phyloP scores from a whole-genome alignment of 1,140 invertebrate species.

The Drosophila setifemur region DNA sequence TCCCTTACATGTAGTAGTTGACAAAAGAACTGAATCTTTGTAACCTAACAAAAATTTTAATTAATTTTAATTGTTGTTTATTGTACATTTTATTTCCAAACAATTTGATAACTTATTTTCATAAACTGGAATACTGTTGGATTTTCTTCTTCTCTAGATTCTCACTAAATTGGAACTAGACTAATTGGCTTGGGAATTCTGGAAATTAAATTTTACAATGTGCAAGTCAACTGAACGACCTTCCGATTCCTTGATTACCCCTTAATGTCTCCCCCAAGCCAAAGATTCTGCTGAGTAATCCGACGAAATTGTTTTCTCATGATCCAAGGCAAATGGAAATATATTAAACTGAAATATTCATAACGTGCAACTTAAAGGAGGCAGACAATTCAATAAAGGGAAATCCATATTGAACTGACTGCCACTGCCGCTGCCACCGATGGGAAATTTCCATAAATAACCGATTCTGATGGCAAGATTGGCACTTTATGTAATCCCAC shows the following conservation, averaged over 20 bases:
- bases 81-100: too few relatives aligned
- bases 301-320: conserved; percentile 32
- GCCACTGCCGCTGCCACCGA: conserved; percentile 9
- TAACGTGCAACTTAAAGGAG: conserved; percentile 22
- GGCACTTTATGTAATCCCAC: conserved; percentile 41
- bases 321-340: conserved; percentile 5
- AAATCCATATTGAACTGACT: conserved; percentile 32
- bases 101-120: too few relatives aligned
- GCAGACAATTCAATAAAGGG: conserved; percentile 45
- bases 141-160: too few relatives aligned
- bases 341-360: conserved; percentile 43
- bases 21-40: too few relatives aligned
- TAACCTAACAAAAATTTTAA: too few relatives aligned
- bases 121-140: too few relatives aligned
- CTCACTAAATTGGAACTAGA: too few relatives aligned
- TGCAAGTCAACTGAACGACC: background rate
- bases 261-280: conserved; percentile 1
- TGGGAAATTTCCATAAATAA: conserved; percentile 47
- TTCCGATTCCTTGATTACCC: background rate
- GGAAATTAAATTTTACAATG: background rate
- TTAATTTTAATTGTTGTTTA: too few relatives aligned
- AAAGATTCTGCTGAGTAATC: conserved; percentile 30
- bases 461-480: conserved; percentile 31
- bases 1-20: too few relatives aligned
- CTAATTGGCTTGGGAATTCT: background rate